Conservation (phyloP, 2,888 invertebrate genomes). For the Smittia aterrima region DNA sequence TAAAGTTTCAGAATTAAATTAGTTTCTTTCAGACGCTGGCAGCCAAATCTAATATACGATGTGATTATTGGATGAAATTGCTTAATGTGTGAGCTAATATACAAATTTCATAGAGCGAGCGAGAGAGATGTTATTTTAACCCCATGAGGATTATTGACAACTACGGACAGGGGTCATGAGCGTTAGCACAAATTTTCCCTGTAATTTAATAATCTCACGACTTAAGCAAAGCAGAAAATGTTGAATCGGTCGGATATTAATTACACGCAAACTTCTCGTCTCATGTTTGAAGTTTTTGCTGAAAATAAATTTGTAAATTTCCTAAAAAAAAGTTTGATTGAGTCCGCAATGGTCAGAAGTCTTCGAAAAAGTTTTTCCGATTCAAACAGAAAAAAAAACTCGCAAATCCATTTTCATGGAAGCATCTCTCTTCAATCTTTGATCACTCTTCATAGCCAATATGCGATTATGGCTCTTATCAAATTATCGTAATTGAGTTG, state of each 20-base stretch:
- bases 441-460: constrained; percentile 4
- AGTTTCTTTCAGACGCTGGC: neutral
- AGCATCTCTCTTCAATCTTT: neutral
- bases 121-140: neutral
- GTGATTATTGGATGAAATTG: constrained; percentile 26
- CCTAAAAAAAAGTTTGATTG: no score
- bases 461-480: constrained; percentile 30
- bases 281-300: neutral
- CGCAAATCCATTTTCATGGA: no score
- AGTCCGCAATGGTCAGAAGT: no score
- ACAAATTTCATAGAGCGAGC: neutral
- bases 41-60: neutral
- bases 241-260: neutral
- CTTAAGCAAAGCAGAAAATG: neutral
- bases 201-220: neutral
- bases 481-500: constrained; percentile 38
- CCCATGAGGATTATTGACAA: constrained; percentile 17
- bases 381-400: no score
- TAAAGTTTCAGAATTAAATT: no score
- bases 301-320: no score
- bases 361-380: no score
- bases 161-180: neutral
- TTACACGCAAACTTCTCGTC: neutral
- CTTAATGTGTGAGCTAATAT: constrained; percentile 14
- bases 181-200: neutral